phyloP scores from a whole-genome alignment of 1,140 invertebrate genomes.

The Gonatopus flavifemur region DNA sequence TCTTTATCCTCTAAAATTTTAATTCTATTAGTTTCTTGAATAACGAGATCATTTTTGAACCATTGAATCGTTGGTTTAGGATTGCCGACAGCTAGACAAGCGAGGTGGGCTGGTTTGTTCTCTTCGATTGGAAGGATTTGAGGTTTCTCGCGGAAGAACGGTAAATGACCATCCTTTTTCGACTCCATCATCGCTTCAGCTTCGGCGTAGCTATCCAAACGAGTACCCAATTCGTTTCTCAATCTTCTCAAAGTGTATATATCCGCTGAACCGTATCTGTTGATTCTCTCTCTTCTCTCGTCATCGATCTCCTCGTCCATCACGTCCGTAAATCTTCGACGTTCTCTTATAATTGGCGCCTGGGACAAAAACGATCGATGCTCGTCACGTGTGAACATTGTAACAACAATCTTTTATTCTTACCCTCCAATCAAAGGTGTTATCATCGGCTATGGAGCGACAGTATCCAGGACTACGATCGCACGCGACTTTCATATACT shows the following conservation, averaged over 20 bases:
- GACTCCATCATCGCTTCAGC: slow-evolving; percentile 80
- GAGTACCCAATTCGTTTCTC: slow-evolving; percentile 77
- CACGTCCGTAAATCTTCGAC: slow-evolving; percentile 88
- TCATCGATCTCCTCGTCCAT: slow-evolving; percentile 97
- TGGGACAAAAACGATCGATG: slow-evolving; percentile 41
- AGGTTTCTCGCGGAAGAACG: slow-evolving; percentile 83
- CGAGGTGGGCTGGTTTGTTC: slow-evolving; percentile 75
- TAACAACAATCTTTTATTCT: slow-evolving; percentile 34
- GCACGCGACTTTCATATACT: slow-evolving; percentile 90
- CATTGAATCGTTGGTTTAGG: slow-evolving; percentile 91
- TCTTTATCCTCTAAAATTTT: slow-evolving; percentile 75
- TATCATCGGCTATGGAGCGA: slow-evolving; percentile 67
- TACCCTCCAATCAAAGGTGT: slow-evolving; percentile 74
- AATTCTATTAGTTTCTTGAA: slow-evolving; percentile 77
- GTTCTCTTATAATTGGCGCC: slow-evolving; percentile 84
- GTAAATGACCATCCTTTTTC: slow-evolving; percentile 75
- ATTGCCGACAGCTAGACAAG: slow-evolving; percentile 85
- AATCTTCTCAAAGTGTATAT: slow-evolving; percentile 72
- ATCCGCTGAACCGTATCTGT: slow-evolving; percentile 73
- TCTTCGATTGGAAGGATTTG: slow-evolving; percentile 77
- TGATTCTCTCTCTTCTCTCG: slow-evolving; percentile 78
- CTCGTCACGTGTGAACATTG: neutral
- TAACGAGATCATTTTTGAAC: slow-evolving; percentile 90
- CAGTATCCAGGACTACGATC: slow-evolving; percentile 70
- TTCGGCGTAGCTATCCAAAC: slow-evolving; percentile 79